Evolutionary conservation across 2,888 invertebrate species (phyloP), one percentile per base, ranked within the genome.

Genomic region (Tachina lurida): DNA sequence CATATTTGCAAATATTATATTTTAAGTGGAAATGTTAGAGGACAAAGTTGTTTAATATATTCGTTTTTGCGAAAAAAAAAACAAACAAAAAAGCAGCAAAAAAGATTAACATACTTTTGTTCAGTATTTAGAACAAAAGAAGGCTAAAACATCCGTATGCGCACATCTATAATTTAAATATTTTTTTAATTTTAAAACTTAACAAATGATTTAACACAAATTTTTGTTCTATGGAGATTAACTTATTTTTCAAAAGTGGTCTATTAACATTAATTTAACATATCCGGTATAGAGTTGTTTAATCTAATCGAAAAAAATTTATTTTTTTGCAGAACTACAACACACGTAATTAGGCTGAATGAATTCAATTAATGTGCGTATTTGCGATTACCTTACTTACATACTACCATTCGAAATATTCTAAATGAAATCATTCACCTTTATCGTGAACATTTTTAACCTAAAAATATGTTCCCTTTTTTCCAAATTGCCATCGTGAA

Each of bases 41-140:
- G n/a, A 71, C 56, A 58, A 71, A 70, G 45, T 43, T 56, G 43
- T 70, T 70, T 43, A 43, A 70, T 63, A 63, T 13, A 63, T 22
- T 63, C 17, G 22, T 22, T 63, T 63, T 63, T 22, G 43, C 22
- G 19, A 17, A 63, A 63, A 63, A 2, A 43, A 45, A 43, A 63
- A 45, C 7, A 41, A 41, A 41, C 17, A n/a, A n/a, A 17, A 10
- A 62, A 15, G 41, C 41, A 22, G 22, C 22, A 3, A 62, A 58
- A 31, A 58, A 58, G 31, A 56, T 60, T 41, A 60, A 41, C 31
- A 47, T 47, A 65, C 10, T 10, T 22, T 56, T 56, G 12, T 3
- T 56, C 22, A 49, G 31, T 47, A n/a, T 52, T 39, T 54, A 19
- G 19, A 54, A 54, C 52, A 70, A 70, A 41, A 43, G 13, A 39